Conservation (phyloP, 2,888 invertebrate species). For the Drosophila greeni region DNA sequence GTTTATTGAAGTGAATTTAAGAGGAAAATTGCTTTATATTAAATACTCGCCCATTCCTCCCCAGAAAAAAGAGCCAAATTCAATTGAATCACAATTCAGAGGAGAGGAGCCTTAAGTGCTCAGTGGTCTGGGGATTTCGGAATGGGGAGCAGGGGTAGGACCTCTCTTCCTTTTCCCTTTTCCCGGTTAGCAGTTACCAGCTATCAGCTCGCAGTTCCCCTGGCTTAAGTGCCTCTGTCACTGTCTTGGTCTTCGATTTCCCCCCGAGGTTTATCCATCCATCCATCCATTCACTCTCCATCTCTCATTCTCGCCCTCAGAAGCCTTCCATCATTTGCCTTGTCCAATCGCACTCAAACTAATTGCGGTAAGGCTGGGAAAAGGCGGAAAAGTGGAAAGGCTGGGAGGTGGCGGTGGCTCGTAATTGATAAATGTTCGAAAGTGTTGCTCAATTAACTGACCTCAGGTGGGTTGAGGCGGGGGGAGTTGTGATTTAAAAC, state of each 20-base stretch:
- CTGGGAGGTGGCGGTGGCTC: background rate
- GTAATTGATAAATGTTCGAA: constrained; percentile 30
- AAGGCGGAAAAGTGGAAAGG: constrained; percentile 17
- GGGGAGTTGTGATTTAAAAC: constrained; percentile 5
- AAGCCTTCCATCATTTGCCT: constrained; percentile 25
- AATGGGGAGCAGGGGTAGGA: background rate
- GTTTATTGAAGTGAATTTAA: constrained; percentile 72
- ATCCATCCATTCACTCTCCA: background rate
- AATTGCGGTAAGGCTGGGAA: constrained; percentile 35
- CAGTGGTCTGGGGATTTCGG: constrained; percentile 5
- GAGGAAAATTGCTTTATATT: constrained; percentile 72
- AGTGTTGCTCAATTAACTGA: constrained; percentile 32
- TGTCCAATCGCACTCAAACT: constrained; percentile 42
- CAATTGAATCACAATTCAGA: constrained; percentile 32
- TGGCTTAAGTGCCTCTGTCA: constrained; percentile 65
- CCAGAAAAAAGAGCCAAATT: constrained; percentile 10
- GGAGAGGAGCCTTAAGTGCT: constrained; percentile 20
- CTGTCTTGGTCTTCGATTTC: constrained; percentile 52
- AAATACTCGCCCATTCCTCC: constrained; percentile 54
- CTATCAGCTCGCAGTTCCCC: constrained; percentile 17
- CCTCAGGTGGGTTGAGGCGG: constrained; percentile 10
- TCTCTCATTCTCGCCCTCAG: constrained; percentile 9
- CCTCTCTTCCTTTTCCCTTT: constrained; percentile 28
- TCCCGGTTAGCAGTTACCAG: constrained; percentile 52
- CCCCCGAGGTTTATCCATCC: constrained; percentile 45